These are phyloP conservation scores for Leptosomus discolor DNA, from an alignment of 2,113 vertebrate species.

Conservation along the genomic window DNA sequence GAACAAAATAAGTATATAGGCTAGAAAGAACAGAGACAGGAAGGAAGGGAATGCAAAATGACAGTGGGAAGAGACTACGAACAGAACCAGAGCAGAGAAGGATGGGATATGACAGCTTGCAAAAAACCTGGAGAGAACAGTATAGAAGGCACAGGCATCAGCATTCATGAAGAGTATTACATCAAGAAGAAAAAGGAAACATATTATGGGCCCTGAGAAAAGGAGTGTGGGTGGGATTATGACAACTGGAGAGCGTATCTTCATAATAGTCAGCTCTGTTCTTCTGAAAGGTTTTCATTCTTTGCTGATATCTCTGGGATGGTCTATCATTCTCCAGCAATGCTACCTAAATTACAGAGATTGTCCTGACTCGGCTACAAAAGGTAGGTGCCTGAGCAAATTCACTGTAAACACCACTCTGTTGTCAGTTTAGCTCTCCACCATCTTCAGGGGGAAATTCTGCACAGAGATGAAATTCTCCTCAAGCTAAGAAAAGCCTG, in stretches of 20 bases:
- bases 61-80: neutral
- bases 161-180: neutral
- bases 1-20: neutral
- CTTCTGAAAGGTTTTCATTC: neutral
- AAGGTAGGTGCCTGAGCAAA: neutral
- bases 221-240: neutral
- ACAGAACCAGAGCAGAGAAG: neutral
- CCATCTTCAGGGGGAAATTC: neutral
- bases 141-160: neutral
- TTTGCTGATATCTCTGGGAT: neutral
- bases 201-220: neutral
- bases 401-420: neutral
- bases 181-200: neutral
- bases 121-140: neutral
- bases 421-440: neutral
- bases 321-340: neutral
- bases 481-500: neutral
- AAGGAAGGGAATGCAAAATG: neutral
- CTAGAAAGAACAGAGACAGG: neutral
- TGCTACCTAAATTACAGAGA: neutral
- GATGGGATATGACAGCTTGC: neutral
- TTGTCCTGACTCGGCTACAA: neutral
- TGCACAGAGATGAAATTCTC: neutral
- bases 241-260: neutral
- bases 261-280: neutral